These are phyloP conservation scores for Hylyphantes graminicola DNA, from an alignment of 1,140 invertebrate species.

Conservation along the genomic window DNA sequence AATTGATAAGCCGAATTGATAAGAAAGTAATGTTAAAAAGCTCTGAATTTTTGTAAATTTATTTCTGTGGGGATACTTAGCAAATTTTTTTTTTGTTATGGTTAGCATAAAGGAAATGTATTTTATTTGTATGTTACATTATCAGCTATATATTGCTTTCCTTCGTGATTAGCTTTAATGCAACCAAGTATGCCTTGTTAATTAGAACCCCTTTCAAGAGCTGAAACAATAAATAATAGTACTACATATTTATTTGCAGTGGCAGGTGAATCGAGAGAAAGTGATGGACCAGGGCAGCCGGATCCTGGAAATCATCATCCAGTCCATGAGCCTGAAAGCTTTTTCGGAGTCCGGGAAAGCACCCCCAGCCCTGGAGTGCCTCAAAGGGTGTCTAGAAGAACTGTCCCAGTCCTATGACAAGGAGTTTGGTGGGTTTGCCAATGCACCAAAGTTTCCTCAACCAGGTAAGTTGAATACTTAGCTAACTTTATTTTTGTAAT, in stretches of 20 bases:
- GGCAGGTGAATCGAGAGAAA: slow-evolving; percentile 76
- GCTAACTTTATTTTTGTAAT: too few relatives aligned
- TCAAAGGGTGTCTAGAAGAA: slow-evolving; percentile 72
- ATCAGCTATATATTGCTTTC: background rate
- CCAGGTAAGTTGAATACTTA: slow-evolving; percentile 69
- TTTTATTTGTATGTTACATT: too few relatives aligned
- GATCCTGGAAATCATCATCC: slow-evolving; percentile 73
- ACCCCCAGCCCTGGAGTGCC: slow-evolving; percentile 66
- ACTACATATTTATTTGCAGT: slow-evolving; percentile 71
- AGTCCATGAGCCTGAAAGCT: slow-evolving; percentile 65
- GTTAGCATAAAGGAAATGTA: too few relatives aligned
- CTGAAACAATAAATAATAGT: background rate
- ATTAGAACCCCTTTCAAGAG: too few relatives aligned
- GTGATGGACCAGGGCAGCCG: slow-evolving; percentile 73
- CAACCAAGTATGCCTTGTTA: too few relatives aligned
- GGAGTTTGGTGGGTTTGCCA: slow-evolving; percentile 81
- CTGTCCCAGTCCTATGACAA: slow-evolving; percentile 77
- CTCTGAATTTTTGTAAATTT: too few relatives aligned
- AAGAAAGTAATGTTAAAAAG: too few relatives aligned
- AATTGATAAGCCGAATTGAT: too few relatives aligned
- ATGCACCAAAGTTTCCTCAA: slow-evolving; percentile 93
- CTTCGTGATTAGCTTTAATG: background rate
- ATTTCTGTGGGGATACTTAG: too few relatives aligned
- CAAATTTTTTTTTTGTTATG: too few relatives aligned
- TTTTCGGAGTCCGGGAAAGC: slow-evolving; percentile 64